phyloP scores from a whole-genome alignment of 2,113 vertebrate genomes.

The Rhinolophus ferrumequinum region DNA sequence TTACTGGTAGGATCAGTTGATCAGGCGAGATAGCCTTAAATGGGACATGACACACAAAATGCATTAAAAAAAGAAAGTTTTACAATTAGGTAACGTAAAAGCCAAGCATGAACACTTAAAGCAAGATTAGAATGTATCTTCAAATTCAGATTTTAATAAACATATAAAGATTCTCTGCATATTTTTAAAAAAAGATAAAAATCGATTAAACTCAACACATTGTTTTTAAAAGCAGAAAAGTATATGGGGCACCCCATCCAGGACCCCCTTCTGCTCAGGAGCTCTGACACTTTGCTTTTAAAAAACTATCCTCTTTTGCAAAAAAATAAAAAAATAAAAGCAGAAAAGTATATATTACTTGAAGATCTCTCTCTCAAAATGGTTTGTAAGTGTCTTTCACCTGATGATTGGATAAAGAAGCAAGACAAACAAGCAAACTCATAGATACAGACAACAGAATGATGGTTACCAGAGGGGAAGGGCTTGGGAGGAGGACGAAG shows the following conservation, averaged over 20 bases:
- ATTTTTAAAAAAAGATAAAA: neutral
- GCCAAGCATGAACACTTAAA: neutral
- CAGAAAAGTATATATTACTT: neutral
- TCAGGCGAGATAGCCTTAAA: conserved; percentile 12
- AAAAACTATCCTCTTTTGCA: no score
- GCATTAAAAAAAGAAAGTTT: neutral
- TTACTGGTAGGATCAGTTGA: neutral
- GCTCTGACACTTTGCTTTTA: no score
- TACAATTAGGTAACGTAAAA: conserved; percentile 15
- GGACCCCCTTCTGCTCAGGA: no score
- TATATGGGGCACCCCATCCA: neutral
- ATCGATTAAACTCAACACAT: neutral
- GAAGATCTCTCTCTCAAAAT: neutral
- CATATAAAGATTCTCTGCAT: neutral
- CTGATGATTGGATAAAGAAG: neutral
- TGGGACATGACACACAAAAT: neutral
- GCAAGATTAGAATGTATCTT: neutral
- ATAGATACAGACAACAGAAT: neutral
- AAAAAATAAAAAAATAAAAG: neutral
- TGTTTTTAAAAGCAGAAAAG: neutral
- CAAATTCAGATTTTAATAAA: conserved; percentile 47
- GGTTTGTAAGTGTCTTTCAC: neutral
- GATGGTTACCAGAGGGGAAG: neutral
- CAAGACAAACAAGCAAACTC: neutral
- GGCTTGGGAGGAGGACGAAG: neutral